Base-by-base conservation (phyloP, 2,113 vertebrate genomes). In the Corynorhinus townsendii region DNA sequence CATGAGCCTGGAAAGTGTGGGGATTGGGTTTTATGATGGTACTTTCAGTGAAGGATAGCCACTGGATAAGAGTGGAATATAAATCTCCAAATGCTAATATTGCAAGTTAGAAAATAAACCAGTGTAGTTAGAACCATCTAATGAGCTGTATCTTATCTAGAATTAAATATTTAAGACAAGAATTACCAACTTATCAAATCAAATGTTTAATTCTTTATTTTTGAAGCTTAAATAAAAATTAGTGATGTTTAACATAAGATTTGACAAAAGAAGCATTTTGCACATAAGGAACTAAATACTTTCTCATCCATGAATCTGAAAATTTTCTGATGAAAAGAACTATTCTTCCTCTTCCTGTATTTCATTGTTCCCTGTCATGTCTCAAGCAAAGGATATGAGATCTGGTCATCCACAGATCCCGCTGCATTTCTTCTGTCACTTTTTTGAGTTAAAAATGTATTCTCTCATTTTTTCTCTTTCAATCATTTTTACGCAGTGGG, bases 181-280 rank as follows among this genome's bases (percentile, higher is more conserved):
- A 59, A 59, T 59, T 59, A 59, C 24, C 54, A 56, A 56, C 8
- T 56, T 24, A 24, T 56, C 56, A 59, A 59, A 11, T 26, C 56
- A 62, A 62, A 62, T 59, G 26, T 76, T 62, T 17, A 89, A 26
- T 76, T 95, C 22, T 86, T 52, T 84, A 71, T 56, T 93, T 93
- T 93, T 66, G 56, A 79, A 89, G 30, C 12, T 52, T 80, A 82
- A 56, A 69, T 81, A 45, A 95, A 93, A 81, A 80, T 94, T 45
- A 54, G 5, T 54, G 52, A 64, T 24, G n/a, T 35, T 69, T 64
- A 49, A 84, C 24, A 45, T 56, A 45, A 22, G 35, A 72, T 73
- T 81, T 86, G 72, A 66, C 19, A 90, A 88, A 87, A 20, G 9
- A 79, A n/a, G 5, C 9, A 45, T 45, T 64, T 30, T 15, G 7